A percentile compares a stretch with the other conserved stretches of the same genome.
phyloP scores from a whole-genome alignment of 2,888 invertebrate species.

The Ligdia adustata region DNA sequence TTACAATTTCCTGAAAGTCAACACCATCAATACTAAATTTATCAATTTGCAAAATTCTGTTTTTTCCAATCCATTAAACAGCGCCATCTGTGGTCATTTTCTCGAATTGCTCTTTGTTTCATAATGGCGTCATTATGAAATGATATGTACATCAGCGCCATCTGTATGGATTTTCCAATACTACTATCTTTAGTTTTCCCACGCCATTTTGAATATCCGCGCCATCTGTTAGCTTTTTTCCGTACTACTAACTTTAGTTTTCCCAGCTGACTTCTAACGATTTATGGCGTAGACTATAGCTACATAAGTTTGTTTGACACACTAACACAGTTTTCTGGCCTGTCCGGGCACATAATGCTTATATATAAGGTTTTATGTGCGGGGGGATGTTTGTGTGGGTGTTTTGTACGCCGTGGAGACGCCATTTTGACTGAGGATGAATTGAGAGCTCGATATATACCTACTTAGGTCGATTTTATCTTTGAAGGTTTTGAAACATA shows the following conservation, averaged over 20 bases:
- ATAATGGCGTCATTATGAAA: too few relatives aligned
- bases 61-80: too few relatives aligned
- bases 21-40: too few relatives aligned
- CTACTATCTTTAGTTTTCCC: not conserved
- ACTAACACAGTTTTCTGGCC: conserved; percentile 23
- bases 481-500: not conserved
- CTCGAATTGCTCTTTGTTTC: too few relatives aligned
- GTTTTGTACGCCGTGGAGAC: conserved; percentile 15
- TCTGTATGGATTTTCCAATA: not conserved
- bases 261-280: conserved; percentile 23
- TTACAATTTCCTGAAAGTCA: too few relatives aligned
- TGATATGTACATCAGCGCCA: not conserved
- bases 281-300: conserved; percentile 9
- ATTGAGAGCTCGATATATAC: conserved; percentile 12
- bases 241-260: conserved; percentile 8
- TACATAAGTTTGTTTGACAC: conserved; percentile 13
- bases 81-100: conserved; percentile 4
- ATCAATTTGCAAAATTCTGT: too few relatives aligned
- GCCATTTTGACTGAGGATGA: conserved; percentile 16
- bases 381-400: conserved; percentile 18
- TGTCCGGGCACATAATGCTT: conserved; percentile 12
- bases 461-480: too few relatives aligned
- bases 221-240: conserved; percentile 16
- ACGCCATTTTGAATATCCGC: not conserved
- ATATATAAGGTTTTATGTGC: conserved; percentile 6